Evolutionary conservation across 1,140 invertebrate genomes (phyloP), one percentile per base, ranked within the genome.

Genomic region (Papilio machaon): DNA sequence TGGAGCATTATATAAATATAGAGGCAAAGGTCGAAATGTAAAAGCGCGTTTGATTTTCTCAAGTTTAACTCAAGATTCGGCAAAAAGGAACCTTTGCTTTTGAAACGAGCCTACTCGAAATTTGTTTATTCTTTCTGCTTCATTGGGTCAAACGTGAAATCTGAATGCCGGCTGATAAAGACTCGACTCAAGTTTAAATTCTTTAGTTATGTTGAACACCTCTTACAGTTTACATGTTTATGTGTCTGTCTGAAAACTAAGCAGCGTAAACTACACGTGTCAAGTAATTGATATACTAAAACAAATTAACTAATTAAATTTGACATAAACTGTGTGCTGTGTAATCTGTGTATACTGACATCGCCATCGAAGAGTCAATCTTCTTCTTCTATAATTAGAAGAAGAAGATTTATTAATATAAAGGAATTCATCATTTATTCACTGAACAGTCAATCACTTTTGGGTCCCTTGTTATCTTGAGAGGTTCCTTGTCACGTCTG

Each of bases 1-100:
- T 9, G 1, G 23, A 30, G 19, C 60, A 8, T 64, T 30, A 30
- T 19, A 30, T n/a, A 19, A 11, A 9, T 35, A 54, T 17, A 70
- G 35, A 70, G 64, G 64, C 15, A 70, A 35, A 70, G 64, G 64
- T 70, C 64, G 30, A 70, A 19, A 17, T 70, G 64, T 64, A 64
- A 70, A 35, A 35, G 23, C 64, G 13, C 17, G 13, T 70, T 70
- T 70, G 64, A 70, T 70, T 35, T 70, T 38, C 64, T 70, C 30
- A 70, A 70, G 64, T 70, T 70, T 35, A 19, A 38, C 13, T 35
- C 64, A 70, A 5, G 4, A 3, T 7, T 60, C 58, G 58, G 13
- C 11, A 13, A 35, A 35, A 70, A 38, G 23, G 64, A 38, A 15
- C 11, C 64, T 70, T 70, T 70, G 64, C 64, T 70, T 70, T 70